Conservation (phyloP, 2,888 invertebrate species). For the Plebejus melissa region DNA sequence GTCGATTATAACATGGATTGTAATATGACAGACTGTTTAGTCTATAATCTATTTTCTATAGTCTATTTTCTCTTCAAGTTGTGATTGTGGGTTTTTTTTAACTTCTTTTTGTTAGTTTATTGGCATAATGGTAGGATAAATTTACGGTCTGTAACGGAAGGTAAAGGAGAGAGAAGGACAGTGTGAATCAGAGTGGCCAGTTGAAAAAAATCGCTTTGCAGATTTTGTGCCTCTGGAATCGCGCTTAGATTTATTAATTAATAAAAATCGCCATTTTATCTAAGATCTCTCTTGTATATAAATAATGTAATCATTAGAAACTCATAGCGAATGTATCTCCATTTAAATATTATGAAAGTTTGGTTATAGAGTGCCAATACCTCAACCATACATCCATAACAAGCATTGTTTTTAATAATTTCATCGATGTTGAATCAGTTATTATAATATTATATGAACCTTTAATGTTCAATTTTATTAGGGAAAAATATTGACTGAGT, state of each 20-base stretch:
- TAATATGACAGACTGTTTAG: no score
- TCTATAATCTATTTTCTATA: no score
- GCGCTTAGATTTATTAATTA: conserved; percentile 32
- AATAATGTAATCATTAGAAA: conserved; percentile 38
- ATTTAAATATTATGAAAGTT: background rate
- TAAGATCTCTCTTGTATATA: conserved; percentile 72
- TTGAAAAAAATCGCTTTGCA: conserved; percentile 50
- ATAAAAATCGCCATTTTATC: conserved; percentile 43
- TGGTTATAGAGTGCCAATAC: conserved; percentile 4
- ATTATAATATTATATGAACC: no score
- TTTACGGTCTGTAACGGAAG: no score
- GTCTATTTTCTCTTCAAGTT: no score
- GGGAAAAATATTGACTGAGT: background rate
- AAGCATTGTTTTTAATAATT: background rate
- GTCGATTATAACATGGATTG: no score
- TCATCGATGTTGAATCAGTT: background rate
- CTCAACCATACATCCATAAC: background rate
- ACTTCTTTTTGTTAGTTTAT: no score
- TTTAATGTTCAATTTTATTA: background rate
- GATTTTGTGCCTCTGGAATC: conserved; percentile 51
- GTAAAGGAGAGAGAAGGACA: no score
- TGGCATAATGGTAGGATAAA: no score
- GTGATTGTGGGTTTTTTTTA: no score
- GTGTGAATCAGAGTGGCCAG: background rate
- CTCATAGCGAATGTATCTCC: background rate